These are phyloP conservation scores for Sycophila sp. DNA, from an alignment of 1,140 invertebrate species.

Conservation along the genomic window DNA sequence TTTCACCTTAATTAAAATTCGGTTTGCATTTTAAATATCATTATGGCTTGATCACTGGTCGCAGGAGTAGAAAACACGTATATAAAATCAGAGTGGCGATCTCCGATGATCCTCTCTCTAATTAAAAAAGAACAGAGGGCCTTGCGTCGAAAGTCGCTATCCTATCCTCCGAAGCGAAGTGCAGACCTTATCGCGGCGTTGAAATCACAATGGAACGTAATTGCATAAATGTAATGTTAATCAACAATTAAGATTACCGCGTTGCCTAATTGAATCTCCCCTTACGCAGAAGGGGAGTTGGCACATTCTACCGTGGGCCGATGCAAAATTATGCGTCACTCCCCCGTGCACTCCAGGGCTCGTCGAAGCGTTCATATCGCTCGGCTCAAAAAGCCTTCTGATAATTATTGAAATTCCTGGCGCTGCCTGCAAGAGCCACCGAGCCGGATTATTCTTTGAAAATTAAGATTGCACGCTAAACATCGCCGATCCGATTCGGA, in stretches of 20 bases:
- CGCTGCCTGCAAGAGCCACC: not conserved
- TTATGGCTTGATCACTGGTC: too few species aligned
- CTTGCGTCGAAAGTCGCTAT: too few species aligned
- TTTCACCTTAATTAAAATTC: not conserved
- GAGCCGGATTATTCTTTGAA: not conserved
- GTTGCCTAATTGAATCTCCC: conserved; percentile 57
- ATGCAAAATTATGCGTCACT: not conserved
- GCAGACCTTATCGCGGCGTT: conserved; percentile 48
- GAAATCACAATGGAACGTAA: conserved; percentile 56
- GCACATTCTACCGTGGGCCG: too few species aligned
- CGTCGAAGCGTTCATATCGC: not conserved
- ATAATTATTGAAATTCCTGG: not conserved
- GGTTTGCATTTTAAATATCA: not conserved
- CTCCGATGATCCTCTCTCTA: conserved; percentile 8
- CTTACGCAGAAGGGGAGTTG: not conserved
- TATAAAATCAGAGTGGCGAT: not conserved
- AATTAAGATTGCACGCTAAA: not conserved
- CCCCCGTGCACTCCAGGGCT: too few species aligned
- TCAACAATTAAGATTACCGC: conserved; percentile 59
- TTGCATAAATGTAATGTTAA: conserved; percentile 61
- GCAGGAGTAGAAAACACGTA: conserved; percentile 18
- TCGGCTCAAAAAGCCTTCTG: not conserved
- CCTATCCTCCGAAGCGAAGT: too few species aligned
- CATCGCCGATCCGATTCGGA: not conserved
- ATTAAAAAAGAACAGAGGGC: conserved; percentile 27